Evolutionary conservation across 2,888 invertebrate genomes (phyloP), one percentile per base, ranked within the genome.

Genomic region (Quadriops clusia): DNA sequence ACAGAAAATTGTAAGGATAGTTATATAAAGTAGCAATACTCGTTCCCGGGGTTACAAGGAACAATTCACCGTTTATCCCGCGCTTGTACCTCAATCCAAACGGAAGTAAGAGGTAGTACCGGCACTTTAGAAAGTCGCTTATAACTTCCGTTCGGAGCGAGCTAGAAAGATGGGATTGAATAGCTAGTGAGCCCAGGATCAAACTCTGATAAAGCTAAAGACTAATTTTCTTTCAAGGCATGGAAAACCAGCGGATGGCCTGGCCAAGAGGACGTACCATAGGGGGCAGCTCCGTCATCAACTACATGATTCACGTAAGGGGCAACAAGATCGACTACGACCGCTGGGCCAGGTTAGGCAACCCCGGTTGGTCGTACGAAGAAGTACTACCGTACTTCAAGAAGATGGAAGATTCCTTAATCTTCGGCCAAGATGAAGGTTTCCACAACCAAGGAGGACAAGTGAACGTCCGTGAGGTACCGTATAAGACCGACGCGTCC

Each of bases 271-370:
- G 74, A 0, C 66, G 67, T 44, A 70, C 67, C 3, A 43, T 72
- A 39, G 76, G 76, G 1, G 75, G 75, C 0, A 46, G 50, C 17
- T 46, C 50, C 4, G 37, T 55, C 4, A 55, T 56, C 26, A 56
- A 59, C 40, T 57, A 55, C 40, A 72, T 74, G 73, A 66, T 68
- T 44, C 70, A 72, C 50, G 61, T 67, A 2, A 54, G 74, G 28
- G 74, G 74, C 0, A 68, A 74, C 48, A 69, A 68, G 2, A 58
- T 63, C 5, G 82, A 86, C 49, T 86, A 79, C 60, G 77, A 86
- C 47, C 60, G 66, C 54, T 86, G 74, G 74, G 67, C 63, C 22
- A 53, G 49, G 4, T 47, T 61, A 30, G 73, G 71, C 5, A 68
- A 67, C 38, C 54, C 58, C 3, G 73, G 73, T 3, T 74, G 74